A percentile compares a stretch with the other conserved stretches of the same genome.
Evolutionary conservation across 2,888 invertebrate genomes (phyloP).

Genomic region (Tethea ocularis): DNA sequence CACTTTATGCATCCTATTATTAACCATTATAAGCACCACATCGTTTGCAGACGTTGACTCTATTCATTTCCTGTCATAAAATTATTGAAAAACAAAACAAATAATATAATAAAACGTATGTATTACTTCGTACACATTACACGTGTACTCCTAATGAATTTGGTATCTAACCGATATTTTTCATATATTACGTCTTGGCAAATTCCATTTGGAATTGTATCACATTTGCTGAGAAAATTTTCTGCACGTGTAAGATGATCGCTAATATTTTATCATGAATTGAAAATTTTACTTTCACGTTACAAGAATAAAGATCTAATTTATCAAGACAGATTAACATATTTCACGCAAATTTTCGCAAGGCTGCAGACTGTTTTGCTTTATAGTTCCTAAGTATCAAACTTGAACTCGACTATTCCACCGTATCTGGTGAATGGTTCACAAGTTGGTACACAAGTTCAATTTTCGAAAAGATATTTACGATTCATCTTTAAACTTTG

Average conservation of each 20-base stretch:
- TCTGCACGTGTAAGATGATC: neutral
- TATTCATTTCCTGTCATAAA: conserved; percentile 3
- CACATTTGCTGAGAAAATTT: neutral
- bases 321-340: neutral
- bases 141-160: conserved; percentile 2
- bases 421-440: neutral
- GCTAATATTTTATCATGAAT: neutral
- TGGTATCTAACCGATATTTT: neutral
- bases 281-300: neutral
- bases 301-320: neutral
- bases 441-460: neutral
- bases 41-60: conserved; percentile 15
- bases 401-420: neutral
- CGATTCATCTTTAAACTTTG: conserved; percentile 2
- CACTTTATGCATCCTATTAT: conserved; percentile 37
- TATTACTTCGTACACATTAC: neutral
- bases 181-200: neutral
- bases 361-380: neutral
- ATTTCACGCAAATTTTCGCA: neutral
- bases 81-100: neutral
- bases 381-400: neutral
- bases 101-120: neutral
- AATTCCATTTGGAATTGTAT: neutral
- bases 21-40: conserved; percentile 21
- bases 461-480: neutral